Evolutionary conservation across 2,113 vertebrate species (phyloP).

Genomic region (cattle (Bos taurus)): DNA sequence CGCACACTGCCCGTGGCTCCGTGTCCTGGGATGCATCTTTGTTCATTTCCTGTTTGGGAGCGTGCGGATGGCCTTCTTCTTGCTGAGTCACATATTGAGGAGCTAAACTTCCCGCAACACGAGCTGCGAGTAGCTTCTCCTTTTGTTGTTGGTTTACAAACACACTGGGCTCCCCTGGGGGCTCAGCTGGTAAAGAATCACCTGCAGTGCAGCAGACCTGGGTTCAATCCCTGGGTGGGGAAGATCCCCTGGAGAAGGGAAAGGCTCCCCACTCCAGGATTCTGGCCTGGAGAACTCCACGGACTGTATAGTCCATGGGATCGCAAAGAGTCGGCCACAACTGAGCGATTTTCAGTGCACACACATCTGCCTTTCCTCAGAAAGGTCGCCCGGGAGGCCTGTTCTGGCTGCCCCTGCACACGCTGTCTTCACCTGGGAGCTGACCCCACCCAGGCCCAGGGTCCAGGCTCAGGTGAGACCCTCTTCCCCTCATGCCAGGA

Average conservation of each 20-base stretch:
- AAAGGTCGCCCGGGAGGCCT: not conserved
- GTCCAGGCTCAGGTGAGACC: not conserved
- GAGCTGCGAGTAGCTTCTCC: not conserved
- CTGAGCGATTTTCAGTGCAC: not conserved
- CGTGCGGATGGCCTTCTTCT: not conserved
- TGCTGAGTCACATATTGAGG: not conserved
- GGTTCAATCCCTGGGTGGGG: not conserved
- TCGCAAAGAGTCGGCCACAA: not conserved
- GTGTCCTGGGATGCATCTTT: fast-evolving
- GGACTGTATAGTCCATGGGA: fast-evolving
- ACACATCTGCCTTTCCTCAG: fast-evolving
- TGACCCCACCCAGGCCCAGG: not conserved
- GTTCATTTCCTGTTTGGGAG: not conserved
- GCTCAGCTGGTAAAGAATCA: not conserved
- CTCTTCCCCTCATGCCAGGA: not conserved
- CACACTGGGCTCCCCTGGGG: not conserved
- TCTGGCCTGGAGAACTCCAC: not conserved
- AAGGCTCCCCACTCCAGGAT: not conserved
- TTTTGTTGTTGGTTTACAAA: not conserved
- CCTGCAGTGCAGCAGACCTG: not conserved
- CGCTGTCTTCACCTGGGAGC: not conserved
- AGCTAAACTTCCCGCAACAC: not conserved
- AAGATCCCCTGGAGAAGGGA: not conserved
- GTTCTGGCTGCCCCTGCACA: too few species aligned
- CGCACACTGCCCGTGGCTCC: fast-evolving